Evolutionary conservation across 1,140 invertebrate species (phyloP), one percentile per base, ranked within the genome.

Genomic region (Atta colombica): DNA sequence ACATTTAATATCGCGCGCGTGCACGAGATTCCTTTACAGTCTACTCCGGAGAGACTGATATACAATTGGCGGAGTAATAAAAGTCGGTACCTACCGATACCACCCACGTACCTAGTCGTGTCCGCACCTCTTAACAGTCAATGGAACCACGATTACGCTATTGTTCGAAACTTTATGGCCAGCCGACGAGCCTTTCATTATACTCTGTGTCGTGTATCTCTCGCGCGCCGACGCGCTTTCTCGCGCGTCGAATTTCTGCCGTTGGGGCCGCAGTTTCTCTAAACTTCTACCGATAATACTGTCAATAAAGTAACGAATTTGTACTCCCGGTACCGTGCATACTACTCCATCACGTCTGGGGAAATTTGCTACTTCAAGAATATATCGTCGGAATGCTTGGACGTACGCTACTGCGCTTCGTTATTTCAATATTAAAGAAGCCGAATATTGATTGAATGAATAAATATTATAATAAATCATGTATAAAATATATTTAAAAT

Each of bases 61-160:
- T 68, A 69, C 49, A 69, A 71, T 21, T 63, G 77, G 49, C 14
- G 77, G 77, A 55, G 77, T 45, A 71, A 81, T 81, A 81, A 81
- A 81, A 81, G 78, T 81, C 65, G 31, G 78, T 80, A 55, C n/a
- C 63, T 80, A 69, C 77, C 77, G 77, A 80, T 80, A 69, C 66
- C 77, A 81, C 78, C 78, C 51, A 71, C 78, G 31, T 58, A 31
- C 35, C 31, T 71, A 60, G 65, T 25, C 49, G 35, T 63, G 66
- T 81, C 78, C 65, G 65, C 65, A 81, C 65, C 77, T 81, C 49
- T 71, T 71, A 81, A 81, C 78, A 81, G 78, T 81, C 78, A 58
- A 81, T 81, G 53, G 65, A 81, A 81, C 28, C 66, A 60, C 78
- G 78, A 81, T 81, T 81, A 81, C 78, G 66, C 78, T 81, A 81